Evolutionary conservation across 2,888 invertebrate genomes (phyloP).

Genomic region (Pocota personata): DNA sequence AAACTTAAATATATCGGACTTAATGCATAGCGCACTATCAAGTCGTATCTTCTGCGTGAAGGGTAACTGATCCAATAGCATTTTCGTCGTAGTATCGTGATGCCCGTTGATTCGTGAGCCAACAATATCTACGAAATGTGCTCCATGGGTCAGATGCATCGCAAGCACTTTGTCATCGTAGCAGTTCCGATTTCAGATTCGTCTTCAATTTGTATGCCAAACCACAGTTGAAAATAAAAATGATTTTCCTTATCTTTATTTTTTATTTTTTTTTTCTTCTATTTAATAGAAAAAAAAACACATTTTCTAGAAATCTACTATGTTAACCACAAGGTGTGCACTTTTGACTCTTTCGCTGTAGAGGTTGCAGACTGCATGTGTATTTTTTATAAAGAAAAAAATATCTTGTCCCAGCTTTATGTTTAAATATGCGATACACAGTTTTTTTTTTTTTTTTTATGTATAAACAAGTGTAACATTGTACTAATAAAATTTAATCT

Average conservation of each 20-base stretch:
- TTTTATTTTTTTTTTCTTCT: background rate
- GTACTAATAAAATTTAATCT: conserved; percentile 76
- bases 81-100: background rate
- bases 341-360: conserved; percentile 75
- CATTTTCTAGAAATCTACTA: conserved; percentile 15
- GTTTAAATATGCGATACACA: background rate
- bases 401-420: conserved; percentile 39
- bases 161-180: background rate
- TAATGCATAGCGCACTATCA: background rate
- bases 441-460: background rate
- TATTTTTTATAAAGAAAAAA: conserved; percentile 29
- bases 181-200: background rate
- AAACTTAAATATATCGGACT: too few species aligned
- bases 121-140: too few species aligned
- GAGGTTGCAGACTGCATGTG: conserved; percentile 73
- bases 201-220: background rate
- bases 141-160: too few species aligned
- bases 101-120: too few species aligned
- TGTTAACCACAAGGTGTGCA: conserved; percentile 73
- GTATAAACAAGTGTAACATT: background rate
- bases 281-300: conserved; percentile 19
- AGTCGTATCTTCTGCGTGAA: background rate
- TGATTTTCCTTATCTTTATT: conserved; percentile 8
- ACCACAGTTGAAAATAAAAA: background rate
- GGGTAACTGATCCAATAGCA: background rate